Base-by-base conservation (phyloP, 1,140 invertebrate species). In the Phenacoccus solenopsis region DNA sequence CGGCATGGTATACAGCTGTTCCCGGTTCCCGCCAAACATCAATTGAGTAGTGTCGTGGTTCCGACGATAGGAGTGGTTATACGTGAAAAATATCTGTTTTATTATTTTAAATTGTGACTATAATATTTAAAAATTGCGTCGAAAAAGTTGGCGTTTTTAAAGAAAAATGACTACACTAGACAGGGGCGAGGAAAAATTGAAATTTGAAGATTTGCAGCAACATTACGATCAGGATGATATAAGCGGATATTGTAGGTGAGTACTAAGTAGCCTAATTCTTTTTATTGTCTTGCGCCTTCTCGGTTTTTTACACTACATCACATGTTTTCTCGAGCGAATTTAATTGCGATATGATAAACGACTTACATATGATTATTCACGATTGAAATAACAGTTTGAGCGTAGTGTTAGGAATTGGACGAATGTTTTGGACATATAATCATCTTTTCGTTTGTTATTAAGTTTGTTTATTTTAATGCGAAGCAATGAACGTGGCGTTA, bases 1-100 rank as follows among this genome's bases (percentile, higher is more conserved):
- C 22, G 67, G 69, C 76, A 77, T 76, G 76, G 79, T 78, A 79
- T 83, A 84, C 83, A 85, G 84, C 84, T 85, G 84, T 85, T 85
- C 59, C 59, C 59, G 59, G 59, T 64, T 85, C 83, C 84, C 83
- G 83, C 83, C 83, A 84, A 83, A 81, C 79, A 78, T 78, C 80
- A 81, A 82, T 81, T 79, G 78, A 80, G 79, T 78, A 77, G 78
- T 79, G 80, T 80, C 73, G 73, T 75, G 72, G 74, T 72, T 71
- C 73, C 72, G 74, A 73, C 68, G 68, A 61, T 73, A 64, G 70
- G 71, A 69, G 61, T 49, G 56, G 72, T 59, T 71, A 70, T 69
- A 67, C 67, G 30, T 28, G 28, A 49, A 49, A 16, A 49, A 49
- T 49, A 16, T 32, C 38, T 16, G 38, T 49, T 49, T 49, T 49